Conservation (phyloP, 1,140 invertebrate species). For the Triops cancriformis region DNA sequence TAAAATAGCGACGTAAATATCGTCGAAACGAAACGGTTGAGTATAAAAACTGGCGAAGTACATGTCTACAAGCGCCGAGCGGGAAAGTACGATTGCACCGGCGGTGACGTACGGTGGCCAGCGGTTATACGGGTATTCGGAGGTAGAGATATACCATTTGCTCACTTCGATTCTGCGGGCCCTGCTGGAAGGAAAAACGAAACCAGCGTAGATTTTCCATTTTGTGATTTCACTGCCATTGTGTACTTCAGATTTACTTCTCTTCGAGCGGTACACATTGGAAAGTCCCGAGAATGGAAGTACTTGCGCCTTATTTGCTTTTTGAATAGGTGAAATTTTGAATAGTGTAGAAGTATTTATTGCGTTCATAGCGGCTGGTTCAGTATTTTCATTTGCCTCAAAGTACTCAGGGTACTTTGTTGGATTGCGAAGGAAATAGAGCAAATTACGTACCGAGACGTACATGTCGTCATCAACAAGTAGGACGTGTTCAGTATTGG, state of each 20-base stretch:
- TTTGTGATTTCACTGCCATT: neutral
- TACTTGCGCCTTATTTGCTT: neutral
- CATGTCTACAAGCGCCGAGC: slow-evolving; percentile 57
- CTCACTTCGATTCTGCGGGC: slow-evolving; percentile 67
- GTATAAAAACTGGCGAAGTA: slow-evolving; percentile 70
- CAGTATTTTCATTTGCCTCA: slow-evolving; percentile 16
- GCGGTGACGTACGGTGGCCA: slow-evolving; percentile 88
- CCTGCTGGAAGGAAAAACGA: slow-evolving; percentile 61
- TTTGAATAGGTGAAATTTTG: slow-evolving; percentile 36
- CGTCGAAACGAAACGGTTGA: slow-evolving; percentile 78
- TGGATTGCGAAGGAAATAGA: slow-evolving; percentile 64
- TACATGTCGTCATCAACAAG: slow-evolving; percentile 91
- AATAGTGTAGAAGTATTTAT: neutral
- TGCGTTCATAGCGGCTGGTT: too few relatives aligned
- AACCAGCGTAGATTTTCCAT: slow-evolving; percentile 45
- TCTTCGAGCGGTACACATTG: slow-evolving; percentile 37
- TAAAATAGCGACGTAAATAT: slow-evolving; percentile 73
- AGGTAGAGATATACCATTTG: slow-evolving; percentile 77
- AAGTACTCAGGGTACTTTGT: slow-evolving; percentile 51
- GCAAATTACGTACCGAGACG: slow-evolving; percentile 75
- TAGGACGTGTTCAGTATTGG: slow-evolving; percentile 67
- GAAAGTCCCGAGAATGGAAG: slow-evolving; percentile 33
- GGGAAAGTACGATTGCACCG: slow-evolving; percentile 71
- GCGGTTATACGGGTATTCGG: slow-evolving; percentile 75
- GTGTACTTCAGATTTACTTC: neutral